Evolutionary conservation across 2,113 vertebrate genomes (phyloP).

Genomic region (Trichechus manatus): DNA sequence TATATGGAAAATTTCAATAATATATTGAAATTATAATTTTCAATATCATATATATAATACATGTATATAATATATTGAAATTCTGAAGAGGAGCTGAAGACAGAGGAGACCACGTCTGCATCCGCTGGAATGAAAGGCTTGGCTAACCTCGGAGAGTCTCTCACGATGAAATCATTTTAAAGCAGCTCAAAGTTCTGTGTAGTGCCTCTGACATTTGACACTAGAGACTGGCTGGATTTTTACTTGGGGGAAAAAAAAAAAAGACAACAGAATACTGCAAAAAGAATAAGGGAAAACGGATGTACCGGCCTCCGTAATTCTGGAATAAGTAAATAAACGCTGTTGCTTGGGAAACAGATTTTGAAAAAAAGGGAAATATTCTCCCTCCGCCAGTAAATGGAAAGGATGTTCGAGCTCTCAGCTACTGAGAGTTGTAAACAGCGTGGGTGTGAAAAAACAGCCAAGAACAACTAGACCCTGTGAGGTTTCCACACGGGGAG

Average conservation of each 20-base stretch:
- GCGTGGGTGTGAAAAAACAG: conserved; percentile 70
- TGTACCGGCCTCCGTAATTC: not conserved
- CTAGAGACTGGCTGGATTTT: not conserved
- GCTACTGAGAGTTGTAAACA: conserved; percentile 52
- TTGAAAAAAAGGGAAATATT: not conserved
- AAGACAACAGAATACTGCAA: not conserved
- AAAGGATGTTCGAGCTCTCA: conserved; percentile 42
- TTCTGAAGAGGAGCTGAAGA: not conserved
- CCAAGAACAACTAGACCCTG: conserved; percentile 69
- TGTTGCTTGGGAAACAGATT: not conserved
- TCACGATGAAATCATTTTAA: not conserved
- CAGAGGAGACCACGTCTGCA: not conserved
- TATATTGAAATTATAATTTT: no score
- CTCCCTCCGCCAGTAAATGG: not conserved
- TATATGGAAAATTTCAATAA: not conserved
- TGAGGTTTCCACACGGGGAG: conserved; percentile 61
- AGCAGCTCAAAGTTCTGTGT: conserved; percentile 55
- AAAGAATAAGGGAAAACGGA: not conserved
- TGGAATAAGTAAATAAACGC: conserved; percentile 7
- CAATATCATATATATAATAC: no score
- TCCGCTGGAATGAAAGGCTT: not conserved
- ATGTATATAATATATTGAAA: not conserved
- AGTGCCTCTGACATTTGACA: conserved; percentile 1
- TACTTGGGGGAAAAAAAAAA: not conserved
- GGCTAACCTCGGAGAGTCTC: not conserved